Percentiles rank a stretch among this genome's conserved stretches.
Conservation (phyloP, 2,888 invertebrate genomes). For the Sminthurides aquaticus region DNA sequence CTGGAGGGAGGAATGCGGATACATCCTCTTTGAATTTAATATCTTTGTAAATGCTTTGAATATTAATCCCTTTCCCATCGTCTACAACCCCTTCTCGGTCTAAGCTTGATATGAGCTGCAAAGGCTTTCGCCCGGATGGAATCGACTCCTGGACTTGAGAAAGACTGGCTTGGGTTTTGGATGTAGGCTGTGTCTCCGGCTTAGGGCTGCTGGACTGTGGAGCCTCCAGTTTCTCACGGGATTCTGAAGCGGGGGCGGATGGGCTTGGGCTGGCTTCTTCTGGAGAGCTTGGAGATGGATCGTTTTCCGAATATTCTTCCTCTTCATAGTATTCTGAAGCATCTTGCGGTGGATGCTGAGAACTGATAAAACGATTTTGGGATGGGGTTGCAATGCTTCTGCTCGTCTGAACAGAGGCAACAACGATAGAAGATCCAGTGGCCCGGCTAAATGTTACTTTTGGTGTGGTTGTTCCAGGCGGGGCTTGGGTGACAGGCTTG, state of each 20-base stretch:
- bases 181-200: too few species aligned
- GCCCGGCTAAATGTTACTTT: slow-evolving; percentile 38
- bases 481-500: slow-evolving; percentile 46
- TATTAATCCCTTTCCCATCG: slow-evolving; percentile 2
- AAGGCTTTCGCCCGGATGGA: neutral
- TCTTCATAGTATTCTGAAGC: slow-evolving; percentile 44
- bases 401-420: slow-evolving; percentile 80
- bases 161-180: slow-evolving; percentile 48
- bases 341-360: slow-evolving; percentile 58
- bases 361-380: slow-evolving; percentile 60
- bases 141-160: neutral
- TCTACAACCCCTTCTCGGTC: neutral
- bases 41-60: slow-evolving; percentile 16
- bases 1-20: slow-evolving; percentile 26
- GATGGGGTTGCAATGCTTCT: slow-evolving; percentile 61
- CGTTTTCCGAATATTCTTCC: slow-evolving; percentile 26
- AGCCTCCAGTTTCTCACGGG: neutral
- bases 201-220: neutral
- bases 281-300: neutral
- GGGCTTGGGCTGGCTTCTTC: neutral
- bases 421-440: slow-evolving; percentile 53
- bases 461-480: slow-evolving; percentile 47
- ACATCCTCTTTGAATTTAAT: slow-evolving; percentile 27
- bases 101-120: neutral
- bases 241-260: neutral